Evolutionary conservation across 2,113 vertebrate species (phyloP).

Genomic region (Genyomyrus donnyi): DNA sequence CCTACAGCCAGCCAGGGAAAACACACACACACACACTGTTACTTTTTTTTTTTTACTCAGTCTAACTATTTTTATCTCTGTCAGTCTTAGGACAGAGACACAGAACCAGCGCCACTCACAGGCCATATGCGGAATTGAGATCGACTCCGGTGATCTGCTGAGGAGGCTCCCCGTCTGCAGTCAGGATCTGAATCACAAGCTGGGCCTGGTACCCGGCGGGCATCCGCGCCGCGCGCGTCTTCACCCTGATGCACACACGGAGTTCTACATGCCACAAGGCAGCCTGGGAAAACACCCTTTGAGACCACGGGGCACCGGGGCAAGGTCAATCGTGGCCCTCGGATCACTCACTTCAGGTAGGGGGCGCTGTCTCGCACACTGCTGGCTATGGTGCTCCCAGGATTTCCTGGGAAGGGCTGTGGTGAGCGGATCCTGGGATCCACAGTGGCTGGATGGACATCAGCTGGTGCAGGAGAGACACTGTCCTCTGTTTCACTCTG

Average conservation of each 20-base stretch:
- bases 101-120: conserved; percentile 73
- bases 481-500: conserved; percentile 85
- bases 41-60: background rate
- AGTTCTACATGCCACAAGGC: background rate
- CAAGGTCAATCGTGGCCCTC: background rate
- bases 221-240: conserved; percentile 76
- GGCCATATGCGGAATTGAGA: conserved; percentile 90
- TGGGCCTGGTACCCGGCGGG: conserved; percentile 92
- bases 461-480: conserved; percentile 79
- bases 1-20: conserved; percentile 79
- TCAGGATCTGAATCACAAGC: conserved; percentile 85
- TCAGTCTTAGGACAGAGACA: background rate
- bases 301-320: background rate
- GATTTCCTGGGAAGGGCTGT: conserved; percentile 70
- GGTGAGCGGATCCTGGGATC: conserved; percentile 74
- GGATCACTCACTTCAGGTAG: conserved; percentile 75
- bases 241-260: conserved; percentile 61
- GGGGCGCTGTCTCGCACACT: conserved; percentile 77
- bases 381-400: conserved; percentile 72
- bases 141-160: conserved; percentile 91
- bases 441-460: conserved; percentile 75
- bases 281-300: background rate
- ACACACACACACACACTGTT: conserved; percentile 13
- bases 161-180: conserved; percentile 87
- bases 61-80: background rate